Evolutionary conservation across 64 coral and sea anemone species (phyloP), one percentile per base, ranked within the genome.

Genomic region (Hydrozoanthus tunicans): DNA sequence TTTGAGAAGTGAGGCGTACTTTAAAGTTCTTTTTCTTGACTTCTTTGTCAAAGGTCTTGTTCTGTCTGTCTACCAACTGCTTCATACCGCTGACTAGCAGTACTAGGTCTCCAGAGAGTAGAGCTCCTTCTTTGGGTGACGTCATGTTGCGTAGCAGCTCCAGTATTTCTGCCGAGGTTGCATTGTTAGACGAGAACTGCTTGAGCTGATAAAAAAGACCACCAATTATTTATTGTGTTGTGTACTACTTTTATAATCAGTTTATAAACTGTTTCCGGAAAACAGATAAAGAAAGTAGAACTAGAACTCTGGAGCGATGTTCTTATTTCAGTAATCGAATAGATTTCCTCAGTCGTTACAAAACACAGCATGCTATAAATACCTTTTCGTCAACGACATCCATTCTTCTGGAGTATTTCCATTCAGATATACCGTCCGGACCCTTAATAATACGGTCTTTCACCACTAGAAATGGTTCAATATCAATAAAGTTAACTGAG

Each of bases 311-410:
- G 32, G 32, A 43, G 32, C 32, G 32, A 43, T 43, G 32, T 43
- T 43, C 32, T 43, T 43, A 43, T 43, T 43, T 43, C 32, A 43
- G 32, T 43, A 1, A 43, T 43, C 32, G 32, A 43, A 66, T 66
- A 17, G 8, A 13, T 66, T 66, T 66, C 12, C 12, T 2, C 5
- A 11, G 12, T 15, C 11, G 5, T 66, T 66, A 3, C 64, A 4
- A 13, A 66, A 13, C 17, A 65, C 11, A 79, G n/a, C 1, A 11
- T 14, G 12, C 14, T 57, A 79, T 14, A 79, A 59, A 79, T 86
- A 86, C 83, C 83, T 86, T 86, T 86, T 86, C 83, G 23, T 86
- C 68, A 70, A 86, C 67, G 14, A 27, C 11, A 43, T 86, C 83
- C 83, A 86, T 86, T 86, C 68, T 55, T 73, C 23, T 56, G 6